Evolutionary conservation across 1,140 invertebrate species (phyloP).

Genomic region (Goniozus legneri): DNA sequence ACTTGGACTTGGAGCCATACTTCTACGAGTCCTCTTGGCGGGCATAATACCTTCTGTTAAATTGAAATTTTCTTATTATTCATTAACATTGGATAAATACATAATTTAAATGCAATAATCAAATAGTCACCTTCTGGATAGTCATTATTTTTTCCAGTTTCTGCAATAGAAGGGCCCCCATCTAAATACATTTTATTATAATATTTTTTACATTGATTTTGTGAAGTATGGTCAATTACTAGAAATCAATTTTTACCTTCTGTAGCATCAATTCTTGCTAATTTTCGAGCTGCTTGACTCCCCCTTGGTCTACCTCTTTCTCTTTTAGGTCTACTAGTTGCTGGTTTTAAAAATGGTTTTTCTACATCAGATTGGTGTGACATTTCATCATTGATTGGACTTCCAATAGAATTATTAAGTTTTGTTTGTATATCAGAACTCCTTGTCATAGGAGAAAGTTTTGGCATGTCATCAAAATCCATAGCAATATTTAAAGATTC

Average conservation of each 20-base stretch:
- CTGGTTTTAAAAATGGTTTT: conserved; percentile 47
- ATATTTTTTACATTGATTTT: too few relatives aligned
- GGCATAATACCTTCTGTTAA: conserved; percentile 29
- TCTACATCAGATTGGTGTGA: conserved; percentile 29
- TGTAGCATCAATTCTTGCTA: conserved; percentile 36
- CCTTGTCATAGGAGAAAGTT: conserved; percentile 49
- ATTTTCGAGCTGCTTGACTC: conserved; percentile 32
- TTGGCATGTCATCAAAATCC: conserved; percentile 51
- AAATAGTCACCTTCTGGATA: conserved; percentile 38
- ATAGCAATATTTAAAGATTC: conserved; percentile 29
- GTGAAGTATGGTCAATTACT: too few relatives aligned
- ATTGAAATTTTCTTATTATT: not conserved
- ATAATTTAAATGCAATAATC: too few relatives aligned
- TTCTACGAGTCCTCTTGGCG: conserved; percentile 41
- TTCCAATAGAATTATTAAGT: conserved; percentile 31
- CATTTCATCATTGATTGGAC: conserved; percentile 32
- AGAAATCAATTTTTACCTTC: conserved; percentile 33
- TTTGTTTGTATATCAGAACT: conserved; percentile 34
- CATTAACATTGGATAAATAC: not conserved
- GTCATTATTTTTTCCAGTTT: conserved; percentile 33
- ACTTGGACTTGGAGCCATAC: conserved; percentile 49
- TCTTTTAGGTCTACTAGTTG: conserved; percentile 29
- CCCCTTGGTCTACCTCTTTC: conserved; percentile 36
- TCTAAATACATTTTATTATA: conserved; percentile 13
- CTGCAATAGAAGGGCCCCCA: conserved; percentile 21